A percentile compares a stretch with the other conserved stretches of the same genome.
Evolutionary conservation across 2,113 vertebrate species (phyloP).

Genomic region (Rhizomys pruinosus): DNA sequence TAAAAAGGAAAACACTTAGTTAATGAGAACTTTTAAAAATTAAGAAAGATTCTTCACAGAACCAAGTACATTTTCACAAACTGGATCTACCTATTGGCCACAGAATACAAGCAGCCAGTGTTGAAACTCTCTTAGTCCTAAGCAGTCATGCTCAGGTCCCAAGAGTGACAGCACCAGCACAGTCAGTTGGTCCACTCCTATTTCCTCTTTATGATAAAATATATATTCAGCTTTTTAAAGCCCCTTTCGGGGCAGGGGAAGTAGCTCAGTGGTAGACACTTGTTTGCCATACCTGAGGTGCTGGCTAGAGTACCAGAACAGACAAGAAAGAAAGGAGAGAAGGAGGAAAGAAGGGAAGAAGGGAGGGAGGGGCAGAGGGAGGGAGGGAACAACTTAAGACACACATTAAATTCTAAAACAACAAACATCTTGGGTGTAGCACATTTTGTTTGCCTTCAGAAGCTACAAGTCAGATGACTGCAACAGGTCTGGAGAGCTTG

Average conservation of each 20-base stretch:
- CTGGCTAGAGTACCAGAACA: neutral
- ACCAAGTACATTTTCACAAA: neutral
- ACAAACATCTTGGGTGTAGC: neutral
- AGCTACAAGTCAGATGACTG: neutral
- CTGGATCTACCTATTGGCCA: neutral
- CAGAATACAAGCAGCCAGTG: neutral
- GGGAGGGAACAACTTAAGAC: neutral
- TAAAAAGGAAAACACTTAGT: neutral
- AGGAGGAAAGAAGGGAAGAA: too few species aligned
- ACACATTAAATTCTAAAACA: neutral
- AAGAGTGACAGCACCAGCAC: neutral
- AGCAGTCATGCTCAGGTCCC: neutral
- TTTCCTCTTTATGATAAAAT: neutral
- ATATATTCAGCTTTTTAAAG: slow-evolving; percentile 22
- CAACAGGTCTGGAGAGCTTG: neutral
- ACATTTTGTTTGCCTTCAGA: neutral
- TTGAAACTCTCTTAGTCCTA: neutral
- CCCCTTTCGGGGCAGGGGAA: neutral
- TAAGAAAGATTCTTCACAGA: neutral
- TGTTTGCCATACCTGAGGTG: neutral
- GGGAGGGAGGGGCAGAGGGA: too few species aligned
- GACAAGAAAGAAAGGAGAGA: neutral
- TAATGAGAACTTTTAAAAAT: neutral
- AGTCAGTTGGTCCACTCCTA: neutral
- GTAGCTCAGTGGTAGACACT: neutral